Base-by-base conservation (phyloP, 1,140 invertebrate genomes). In the Drosophila rhopaloa region DNA sequence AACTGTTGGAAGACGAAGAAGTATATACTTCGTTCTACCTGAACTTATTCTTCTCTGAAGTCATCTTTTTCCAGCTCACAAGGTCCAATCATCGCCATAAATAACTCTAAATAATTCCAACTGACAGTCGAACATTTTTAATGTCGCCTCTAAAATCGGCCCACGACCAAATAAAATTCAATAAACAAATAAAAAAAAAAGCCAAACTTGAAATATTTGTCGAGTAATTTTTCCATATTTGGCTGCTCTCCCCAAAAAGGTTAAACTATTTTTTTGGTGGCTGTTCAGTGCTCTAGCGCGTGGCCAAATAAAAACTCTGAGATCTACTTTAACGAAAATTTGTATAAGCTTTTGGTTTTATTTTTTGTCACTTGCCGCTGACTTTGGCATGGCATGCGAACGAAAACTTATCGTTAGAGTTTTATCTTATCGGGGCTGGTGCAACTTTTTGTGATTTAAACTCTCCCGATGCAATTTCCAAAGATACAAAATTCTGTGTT, bases 121-220 rank as follows among this genome's bases (percentile, higher is more conserved):
- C 62, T 82, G 82, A 85, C 82, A 85, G 82, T 11, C 38, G 51
- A 76, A 88, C 83, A 82, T 88, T 79, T 82, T 11, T 68, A 66
- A 76, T 82, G 76, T 88, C 79, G 71, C 83, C 83, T 79, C 50
- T 43, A 77, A 79, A 78, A 57, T 76, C 73, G 27, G 43, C 74
- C 75, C 75, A 77, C 74, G 43, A 37, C 50, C 73, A 58, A 56
- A 74, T 44, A 27, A 76, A 56, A 67, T 41, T 51, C 60, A 59
- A 51, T 44, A 48, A 58, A 46, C 14, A 62, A 48, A 48, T 43
- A 72, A 51, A 24, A 44, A 58, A 37, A 37, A 51, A 68, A 16
- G 35, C 27, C 48, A 65, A 65, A 78, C 82, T 81, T 50, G 58
- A 85, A 82, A 60, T 75, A 77, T 76, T 79, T 81, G 70, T 57